Evolutionary conservation across 2,888 invertebrate species (phyloP).

Genomic region (Epinotia ramella): DNA sequence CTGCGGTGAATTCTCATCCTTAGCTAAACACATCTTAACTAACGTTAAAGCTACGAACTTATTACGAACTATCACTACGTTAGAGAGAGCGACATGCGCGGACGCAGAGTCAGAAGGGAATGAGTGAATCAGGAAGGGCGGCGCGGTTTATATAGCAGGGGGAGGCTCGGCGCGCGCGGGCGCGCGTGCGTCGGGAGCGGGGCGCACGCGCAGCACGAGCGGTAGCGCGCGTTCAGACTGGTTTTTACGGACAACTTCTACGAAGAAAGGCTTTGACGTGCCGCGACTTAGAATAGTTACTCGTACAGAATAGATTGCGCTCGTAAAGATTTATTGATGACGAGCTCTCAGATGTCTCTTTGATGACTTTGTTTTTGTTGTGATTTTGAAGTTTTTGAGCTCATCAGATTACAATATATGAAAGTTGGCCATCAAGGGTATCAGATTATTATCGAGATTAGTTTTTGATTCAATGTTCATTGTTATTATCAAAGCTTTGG

Average conservation of each 20-base stretch:
- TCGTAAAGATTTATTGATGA: slow-evolving; percentile 69
- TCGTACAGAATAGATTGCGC: slow-evolving; percentile 58
- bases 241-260: slow-evolving; percentile 79
- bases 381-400: slow-evolving; percentile 27
- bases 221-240: slow-evolving; percentile 78
- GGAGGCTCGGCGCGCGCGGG: slow-evolving; percentile 57
- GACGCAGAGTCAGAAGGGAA: slow-evolving; percentile 76
- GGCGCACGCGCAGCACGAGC: slow-evolving; percentile 75
- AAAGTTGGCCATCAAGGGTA: slow-evolving; percentile 18
- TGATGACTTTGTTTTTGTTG: slow-evolving; percentile 42
- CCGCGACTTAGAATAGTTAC: slow-evolving; percentile 70
- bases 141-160: slow-evolving; percentile 70
- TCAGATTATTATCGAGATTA: slow-evolving; percentile 22
- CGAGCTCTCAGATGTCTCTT: slow-evolving; percentile 46
- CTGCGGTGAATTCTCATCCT: slow-evolving; percentile 77
- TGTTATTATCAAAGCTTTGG: slow-evolving; percentile 23
- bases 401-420: slow-evolving; percentile 28
- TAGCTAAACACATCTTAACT: slow-evolving; percentile 84
- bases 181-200: slow-evolving; percentile 65
- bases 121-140: slow-evolving; percentile 81
- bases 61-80: slow-evolving; percentile 69
- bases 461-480: slow-evolving; percentile 28
- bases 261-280: slow-evolving; percentile 80
- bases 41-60: slow-evolving; percentile 69
- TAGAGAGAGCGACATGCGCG: slow-evolving; percentile 70